Conservation (phyloP, 2,888 invertebrate genomes). For the Esperia sulphurella region DNA sequence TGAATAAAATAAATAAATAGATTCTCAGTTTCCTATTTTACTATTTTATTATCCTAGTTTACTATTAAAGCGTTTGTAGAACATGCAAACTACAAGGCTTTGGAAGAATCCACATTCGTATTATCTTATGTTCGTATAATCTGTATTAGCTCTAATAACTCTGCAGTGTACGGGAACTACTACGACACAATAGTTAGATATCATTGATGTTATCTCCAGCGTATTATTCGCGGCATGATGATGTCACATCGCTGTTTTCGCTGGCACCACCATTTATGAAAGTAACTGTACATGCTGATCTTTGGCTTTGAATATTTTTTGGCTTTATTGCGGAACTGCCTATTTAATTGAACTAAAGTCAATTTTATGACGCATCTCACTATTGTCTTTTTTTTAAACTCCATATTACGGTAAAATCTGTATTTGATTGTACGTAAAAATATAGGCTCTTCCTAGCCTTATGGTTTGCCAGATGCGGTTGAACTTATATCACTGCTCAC, state of each 20-base stretch:
- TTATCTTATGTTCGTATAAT: too few relatives aligned
- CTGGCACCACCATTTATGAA: conserved; percentile 31
- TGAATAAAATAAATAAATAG: too few relatives aligned
- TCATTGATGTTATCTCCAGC: conserved; percentile 32
- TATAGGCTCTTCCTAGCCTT: too few relatives aligned
- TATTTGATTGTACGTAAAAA: too few relatives aligned
- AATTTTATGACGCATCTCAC: too few relatives aligned
- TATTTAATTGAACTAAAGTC: background rate
- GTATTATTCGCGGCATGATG: conserved; percentile 46
- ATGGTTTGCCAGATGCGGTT: too few relatives aligned
- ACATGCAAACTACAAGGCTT: background rate
- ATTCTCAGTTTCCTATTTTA: too few relatives aligned
- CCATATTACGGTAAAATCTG: too few relatives aligned
- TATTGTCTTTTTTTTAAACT: too few relatives aligned
- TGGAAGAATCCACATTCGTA: background rate
- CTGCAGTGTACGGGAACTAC: background rate
- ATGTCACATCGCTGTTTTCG: conserved; percentile 45
- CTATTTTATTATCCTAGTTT: too few relatives aligned
- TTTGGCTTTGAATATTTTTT: conserved; percentile 2
- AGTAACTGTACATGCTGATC: conserved; percentile 22
- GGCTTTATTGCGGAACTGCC: conserved; percentile 3
- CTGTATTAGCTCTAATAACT: background rate
- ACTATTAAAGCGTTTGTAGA: background rate
- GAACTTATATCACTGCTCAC: too few relatives aligned
- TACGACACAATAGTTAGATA: conserved; percentile 5